These are phyloP conservation scores for Temnopleurus reevesii DNA, from an alignment of 53 echinoderm and acorn worm species.

Conservation along the genomic window DNA sequence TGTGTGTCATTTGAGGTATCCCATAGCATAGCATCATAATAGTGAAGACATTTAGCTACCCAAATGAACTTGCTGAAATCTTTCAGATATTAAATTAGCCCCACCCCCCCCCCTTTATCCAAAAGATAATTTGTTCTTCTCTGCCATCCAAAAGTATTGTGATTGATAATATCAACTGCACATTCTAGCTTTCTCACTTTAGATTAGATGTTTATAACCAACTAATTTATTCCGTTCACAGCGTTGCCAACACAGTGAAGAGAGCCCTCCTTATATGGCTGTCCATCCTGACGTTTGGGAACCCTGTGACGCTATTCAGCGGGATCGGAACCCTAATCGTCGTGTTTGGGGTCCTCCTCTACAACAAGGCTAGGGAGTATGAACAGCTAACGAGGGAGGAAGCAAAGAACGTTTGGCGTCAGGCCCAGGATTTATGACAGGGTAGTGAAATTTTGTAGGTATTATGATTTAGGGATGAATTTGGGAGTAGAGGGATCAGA, in stretches of 20 bases:
- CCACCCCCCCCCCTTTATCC: too few species aligned
- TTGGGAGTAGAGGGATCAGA: slow-evolving; percentile 92
- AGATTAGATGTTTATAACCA: too few species aligned
- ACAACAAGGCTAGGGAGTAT: slow-evolving; percentile 93
- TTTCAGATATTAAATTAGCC: too few species aligned
- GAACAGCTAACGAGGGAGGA: slow-evolving; percentile 56
- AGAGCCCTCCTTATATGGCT: slow-evolving; percentile 96
- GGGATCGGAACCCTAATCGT: slow-evolving; percentile 90
- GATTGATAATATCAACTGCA: too few species aligned
- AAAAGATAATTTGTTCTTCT: too few species aligned
- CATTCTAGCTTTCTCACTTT: too few species aligned
- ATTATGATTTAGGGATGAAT: too few species aligned
- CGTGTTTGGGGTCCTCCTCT: slow-evolving; percentile 91
- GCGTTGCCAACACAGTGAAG: slow-evolving; percentile 97
- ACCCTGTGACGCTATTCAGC: slow-evolving; percentile 88
- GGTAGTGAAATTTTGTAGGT: not conserved
- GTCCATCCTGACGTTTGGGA: slow-evolving; percentile 88
- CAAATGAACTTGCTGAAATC: too few species aligned
- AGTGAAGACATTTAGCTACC: too few species aligned
- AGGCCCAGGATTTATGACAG: slow-evolving; percentile 55
- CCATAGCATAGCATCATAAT: too few species aligned
- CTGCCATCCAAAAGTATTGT: too few species aligned
- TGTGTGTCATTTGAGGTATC: too few species aligned
- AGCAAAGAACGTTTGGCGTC: slow-evolving; percentile 40
- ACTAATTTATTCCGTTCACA: slow-evolving; percentile 32